These are phyloP conservation scores for Heliconius himera DNA, from an alignment of 1,140 invertebrate genomes.

Conservation along the genomic window DNA sequence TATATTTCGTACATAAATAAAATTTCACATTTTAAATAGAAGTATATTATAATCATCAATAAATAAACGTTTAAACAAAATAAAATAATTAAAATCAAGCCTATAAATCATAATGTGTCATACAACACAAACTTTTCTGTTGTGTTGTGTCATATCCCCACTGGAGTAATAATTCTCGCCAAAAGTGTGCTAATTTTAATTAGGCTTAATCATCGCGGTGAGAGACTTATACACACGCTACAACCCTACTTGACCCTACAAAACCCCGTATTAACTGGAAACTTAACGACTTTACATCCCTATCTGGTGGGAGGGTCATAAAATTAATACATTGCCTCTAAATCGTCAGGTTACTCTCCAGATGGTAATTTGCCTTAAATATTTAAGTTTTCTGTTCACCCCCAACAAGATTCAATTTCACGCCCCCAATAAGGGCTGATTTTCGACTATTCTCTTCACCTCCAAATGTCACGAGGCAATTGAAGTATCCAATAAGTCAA, in stretches of 20 bases:
- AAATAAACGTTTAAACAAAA: too few species aligned
- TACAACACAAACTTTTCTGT: neutral
- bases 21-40: too few species aligned
- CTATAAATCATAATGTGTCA: neutral
- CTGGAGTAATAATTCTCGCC: slow-evolving; percentile 23
- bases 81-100: too few species aligned
- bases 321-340: slow-evolving; percentile 77
- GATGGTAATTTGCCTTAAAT: slow-evolving; percentile 75
- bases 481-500: slow-evolving; percentile 59
- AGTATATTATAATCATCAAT: too few species aligned
- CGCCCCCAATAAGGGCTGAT: slow-evolving; percentile 72
- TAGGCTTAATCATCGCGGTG: slow-evolving; percentile 26
- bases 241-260: slow-evolving; percentile 31
- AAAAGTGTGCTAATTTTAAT: slow-evolving; percentile 31
- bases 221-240: slow-evolving; percentile 6
- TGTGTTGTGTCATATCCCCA: neutral
- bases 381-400: slow-evolving; percentile 77
- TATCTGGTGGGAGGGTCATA: slow-evolving; percentile 63
- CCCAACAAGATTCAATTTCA: slow-evolving; percentile 81
- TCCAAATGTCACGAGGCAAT: slow-evolving; percentile 72
- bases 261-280: slow-evolving; percentile 60
- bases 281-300: slow-evolving; percentile 74
- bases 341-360: slow-evolving; percentile 64
- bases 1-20: too few species aligned
- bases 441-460: slow-evolving; percentile 65